These are phyloP conservation scores for Scalopus aquaticus DNA, from an alignment of 2,113 vertebrate species.

Conservation along the genomic window DNA sequence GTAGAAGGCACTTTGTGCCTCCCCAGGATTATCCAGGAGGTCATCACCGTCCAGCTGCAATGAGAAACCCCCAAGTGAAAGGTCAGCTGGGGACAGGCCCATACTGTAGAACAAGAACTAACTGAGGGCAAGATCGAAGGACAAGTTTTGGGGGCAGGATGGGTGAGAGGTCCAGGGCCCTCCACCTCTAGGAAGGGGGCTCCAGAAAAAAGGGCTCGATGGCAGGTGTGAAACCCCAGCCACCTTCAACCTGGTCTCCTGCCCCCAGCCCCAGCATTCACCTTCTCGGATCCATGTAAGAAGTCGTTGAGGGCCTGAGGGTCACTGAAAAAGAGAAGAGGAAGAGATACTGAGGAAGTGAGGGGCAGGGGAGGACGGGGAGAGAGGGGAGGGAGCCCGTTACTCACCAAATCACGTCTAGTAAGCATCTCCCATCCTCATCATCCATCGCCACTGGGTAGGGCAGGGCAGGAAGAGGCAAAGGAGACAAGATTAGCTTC, in stretches of 20 bases:
- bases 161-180: background rate
- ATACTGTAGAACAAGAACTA: background rate
- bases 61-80: constrained; percentile 60
- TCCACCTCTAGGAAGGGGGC: background rate
- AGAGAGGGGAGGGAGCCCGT: fast-evolving
- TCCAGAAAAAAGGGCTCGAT: background rate
- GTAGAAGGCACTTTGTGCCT: constrained; percentile 95
- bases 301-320: constrained; percentile 87
- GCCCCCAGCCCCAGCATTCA: constrained; percentile 34
- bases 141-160: fast-evolving
- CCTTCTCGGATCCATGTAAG: constrained; percentile 87
- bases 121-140: background rate
- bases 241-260: fast-evolving
- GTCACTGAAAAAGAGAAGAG: constrained; percentile 79
- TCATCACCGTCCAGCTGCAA: constrained; percentile 94
- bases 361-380: background rate
- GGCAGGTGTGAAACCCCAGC: background rate
- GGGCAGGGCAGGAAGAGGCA: constrained; percentile 24
- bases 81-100: constrained; percentile 28
- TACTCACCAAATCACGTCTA: constrained; percentile 99
- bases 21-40: constrained; percentile 94
- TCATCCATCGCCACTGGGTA: constrained; percentile 98
- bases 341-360: constrained; percentile 33
- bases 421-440: constrained; percentile 99
- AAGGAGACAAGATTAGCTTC: constrained; percentile 63